These are phyloP conservation scores for Gymnopithys bicolor DNA, from an alignment of 2,797 vertebrate species.

Conservation along the genomic window DNA sequence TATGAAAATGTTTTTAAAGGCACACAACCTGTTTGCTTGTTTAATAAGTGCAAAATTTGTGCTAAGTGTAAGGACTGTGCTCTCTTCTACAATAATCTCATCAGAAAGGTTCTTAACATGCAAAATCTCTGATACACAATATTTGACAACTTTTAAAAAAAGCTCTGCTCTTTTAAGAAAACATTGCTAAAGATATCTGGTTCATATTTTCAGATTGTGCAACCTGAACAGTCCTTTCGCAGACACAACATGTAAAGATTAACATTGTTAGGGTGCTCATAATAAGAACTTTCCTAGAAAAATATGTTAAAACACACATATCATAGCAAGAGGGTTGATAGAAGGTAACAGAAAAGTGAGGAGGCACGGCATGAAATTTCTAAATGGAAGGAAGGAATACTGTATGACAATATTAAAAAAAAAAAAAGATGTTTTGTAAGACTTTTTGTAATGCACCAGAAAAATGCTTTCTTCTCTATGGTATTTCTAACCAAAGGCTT, in stretches of 20 bases:
- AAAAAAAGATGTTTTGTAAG: background rate
- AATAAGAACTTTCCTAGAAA: background rate
- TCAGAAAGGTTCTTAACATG: background rate
- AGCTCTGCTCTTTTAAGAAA: background rate
- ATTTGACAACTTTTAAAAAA: background rate
- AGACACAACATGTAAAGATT: background rate
- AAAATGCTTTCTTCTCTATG: background rate
- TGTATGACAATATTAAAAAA: background rate
- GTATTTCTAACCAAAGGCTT: background rate
- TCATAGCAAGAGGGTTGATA: background rate
- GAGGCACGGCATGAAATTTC: background rate
- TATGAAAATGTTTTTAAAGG: background rate
- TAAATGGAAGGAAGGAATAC: background rate
- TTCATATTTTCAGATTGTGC: background rate
- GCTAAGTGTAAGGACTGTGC: background rate
- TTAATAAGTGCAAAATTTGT: background rate
- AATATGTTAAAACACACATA: background rate
- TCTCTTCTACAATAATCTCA: background rate
- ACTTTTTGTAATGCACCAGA: background rate
- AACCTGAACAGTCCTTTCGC: background rate
- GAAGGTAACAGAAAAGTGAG: background rate
- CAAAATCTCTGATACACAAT: background rate
- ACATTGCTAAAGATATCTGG: background rate
- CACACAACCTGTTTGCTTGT: background rate
- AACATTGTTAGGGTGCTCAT: background rate